Conservation (phyloP, 2,113 vertebrate genomes). For the Canis aureus region DNA sequence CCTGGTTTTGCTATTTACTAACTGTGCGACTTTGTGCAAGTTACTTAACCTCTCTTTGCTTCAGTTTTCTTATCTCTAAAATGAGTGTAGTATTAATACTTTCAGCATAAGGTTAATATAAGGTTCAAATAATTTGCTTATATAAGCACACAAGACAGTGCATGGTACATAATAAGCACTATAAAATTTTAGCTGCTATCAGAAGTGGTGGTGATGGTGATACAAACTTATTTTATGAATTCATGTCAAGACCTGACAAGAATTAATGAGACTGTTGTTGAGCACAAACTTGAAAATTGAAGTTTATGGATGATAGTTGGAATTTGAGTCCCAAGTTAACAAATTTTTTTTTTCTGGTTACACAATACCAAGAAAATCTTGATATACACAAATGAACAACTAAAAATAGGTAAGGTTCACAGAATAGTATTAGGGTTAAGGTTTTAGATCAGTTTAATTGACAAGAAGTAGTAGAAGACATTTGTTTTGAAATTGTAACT, state of each 20-base stretch:
- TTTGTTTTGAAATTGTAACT: conserved; percentile 48
- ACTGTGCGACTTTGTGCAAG: not conserved
- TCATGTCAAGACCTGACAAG: not conserved
- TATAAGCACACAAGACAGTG: not conserved
- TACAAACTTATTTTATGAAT: conserved; percentile 38
- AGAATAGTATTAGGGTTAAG: not conserved
- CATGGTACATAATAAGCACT: not conserved
- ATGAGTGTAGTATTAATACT: not conserved
- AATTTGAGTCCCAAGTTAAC: not conserved
- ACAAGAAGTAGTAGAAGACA: not conserved
- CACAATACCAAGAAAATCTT: not conserved
- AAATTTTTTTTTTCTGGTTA: conserved; percentile 41
- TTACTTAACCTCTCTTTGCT: not conserved
- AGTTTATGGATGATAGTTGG: not conserved
- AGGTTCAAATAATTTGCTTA: not conserved
- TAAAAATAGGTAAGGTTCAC: conserved; percentile 24
- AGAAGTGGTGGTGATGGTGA: not conserved
- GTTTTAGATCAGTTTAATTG: conserved; percentile 41
- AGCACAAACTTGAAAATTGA: conserved; percentile 37
- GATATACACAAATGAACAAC: not conserved
- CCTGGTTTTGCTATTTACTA: not conserved
- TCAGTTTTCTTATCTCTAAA: not conserved
- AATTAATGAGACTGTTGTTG: conserved; percentile 9
- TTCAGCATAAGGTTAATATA: not conserved
- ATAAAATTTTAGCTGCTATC: not conserved